Conservation (phyloP, 2,113 vertebrate genomes). For the Rhodinocichla rosea region DNA sequence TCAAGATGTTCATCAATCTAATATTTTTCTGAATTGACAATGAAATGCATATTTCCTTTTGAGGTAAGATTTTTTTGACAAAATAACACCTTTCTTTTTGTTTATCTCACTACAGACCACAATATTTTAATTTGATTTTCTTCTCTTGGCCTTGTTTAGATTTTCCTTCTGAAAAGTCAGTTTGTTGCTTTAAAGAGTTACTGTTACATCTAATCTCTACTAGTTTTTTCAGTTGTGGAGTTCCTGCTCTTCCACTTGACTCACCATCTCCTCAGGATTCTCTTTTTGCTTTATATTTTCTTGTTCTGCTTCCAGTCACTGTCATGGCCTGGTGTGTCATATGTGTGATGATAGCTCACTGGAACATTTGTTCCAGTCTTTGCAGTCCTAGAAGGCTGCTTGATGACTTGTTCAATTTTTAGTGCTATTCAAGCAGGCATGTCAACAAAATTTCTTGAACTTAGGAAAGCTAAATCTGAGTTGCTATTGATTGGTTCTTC, state of each 20-base stretch:
- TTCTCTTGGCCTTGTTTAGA: neutral
- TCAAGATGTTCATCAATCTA: neutral
- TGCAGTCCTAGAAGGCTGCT: constrained; percentile 27
- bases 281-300: constrained; percentile 56
- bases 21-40: neutral
- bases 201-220: neutral
- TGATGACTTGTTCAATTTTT: constrained; percentile 66
- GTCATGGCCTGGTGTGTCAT: constrained; percentile 18
- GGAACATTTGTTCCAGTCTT: constrained; percentile 44
- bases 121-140: neutral
- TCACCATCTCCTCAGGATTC: neutral
- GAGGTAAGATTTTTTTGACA: accelerated
- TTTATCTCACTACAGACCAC: neutral
- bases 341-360: constrained; percentile 8
- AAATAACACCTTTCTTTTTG: neutral
- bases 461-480: constrained; percentile 58
- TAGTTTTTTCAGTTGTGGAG: neutral
- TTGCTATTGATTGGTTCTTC: constrained; percentile 56
- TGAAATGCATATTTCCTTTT: neutral
- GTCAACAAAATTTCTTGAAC: constrained; percentile 63
- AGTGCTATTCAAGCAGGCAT: constrained; percentile 55
- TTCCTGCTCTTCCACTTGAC: neutral
- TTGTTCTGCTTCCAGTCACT: constrained; percentile 7
- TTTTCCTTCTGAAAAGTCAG: constrained; percentile 11
- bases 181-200: constrained; percentile 4